A percentile compares a stretch with the other conserved stretches of the same genome.
phyloP scores from a whole-genome alignment of 2,113 vertebrate genomes.

The Sprattus sprattus region DNA sequence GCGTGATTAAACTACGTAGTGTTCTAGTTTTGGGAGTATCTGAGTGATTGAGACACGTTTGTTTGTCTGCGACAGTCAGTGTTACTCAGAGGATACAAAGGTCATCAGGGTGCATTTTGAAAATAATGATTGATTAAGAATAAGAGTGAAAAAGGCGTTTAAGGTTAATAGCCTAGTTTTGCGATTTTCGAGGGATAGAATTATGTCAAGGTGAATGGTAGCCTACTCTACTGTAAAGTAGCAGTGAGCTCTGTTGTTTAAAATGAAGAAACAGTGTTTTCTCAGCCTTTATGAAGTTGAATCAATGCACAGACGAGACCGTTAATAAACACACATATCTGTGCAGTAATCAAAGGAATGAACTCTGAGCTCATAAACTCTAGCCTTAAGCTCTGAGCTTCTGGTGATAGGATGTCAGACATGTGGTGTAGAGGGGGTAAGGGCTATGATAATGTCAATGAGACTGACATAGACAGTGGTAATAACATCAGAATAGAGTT shows the following conservation, averaged over 20 bases:
- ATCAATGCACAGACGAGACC: background rate
- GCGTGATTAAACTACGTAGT: slow-evolving; percentile 23
- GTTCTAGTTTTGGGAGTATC: slow-evolving; percentile 1
- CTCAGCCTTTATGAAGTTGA: background rate
- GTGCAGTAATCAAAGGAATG: background rate
- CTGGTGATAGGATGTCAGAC: too few relatives aligned
- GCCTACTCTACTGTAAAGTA: background rate
- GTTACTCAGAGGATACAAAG: background rate
- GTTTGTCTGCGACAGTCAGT: slow-evolving; percentile 23
- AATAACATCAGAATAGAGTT: background rate
- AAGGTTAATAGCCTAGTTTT: background rate
- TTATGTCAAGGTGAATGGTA: background rate
- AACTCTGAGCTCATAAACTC: background rate
- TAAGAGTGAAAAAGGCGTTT: background rate
- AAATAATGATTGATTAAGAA: background rate
- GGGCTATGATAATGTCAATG: too few relatives aligned
- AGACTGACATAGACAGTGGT: too few relatives aligned
- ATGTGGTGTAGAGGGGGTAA: too few relatives aligned
- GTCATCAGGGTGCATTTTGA: background rate
- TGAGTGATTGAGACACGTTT: slow-evolving; percentile 41
- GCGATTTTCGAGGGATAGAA: background rate
- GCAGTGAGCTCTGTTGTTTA: background rate
- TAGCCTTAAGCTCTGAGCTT: background rate
- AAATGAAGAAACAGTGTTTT: background rate
- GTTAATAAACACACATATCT: background rate